Percentiles rank a stretch among this genome's conserved stretches.
Conservation (phyloP, 2,797 vertebrate genomes). For the Coranthus polyacanthus region DNA sequence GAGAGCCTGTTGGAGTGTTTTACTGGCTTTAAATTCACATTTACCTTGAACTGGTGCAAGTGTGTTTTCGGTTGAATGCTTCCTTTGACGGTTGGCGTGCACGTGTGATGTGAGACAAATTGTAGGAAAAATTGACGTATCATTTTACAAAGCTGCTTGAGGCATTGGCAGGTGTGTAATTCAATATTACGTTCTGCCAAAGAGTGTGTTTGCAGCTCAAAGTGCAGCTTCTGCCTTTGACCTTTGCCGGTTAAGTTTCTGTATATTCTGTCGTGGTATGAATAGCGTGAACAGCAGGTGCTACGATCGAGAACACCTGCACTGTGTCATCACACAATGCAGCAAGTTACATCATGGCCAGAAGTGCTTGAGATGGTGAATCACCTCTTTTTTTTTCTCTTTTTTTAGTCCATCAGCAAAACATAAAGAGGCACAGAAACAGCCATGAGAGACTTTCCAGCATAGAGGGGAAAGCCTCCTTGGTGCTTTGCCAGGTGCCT, state of each 20-base stretch:
- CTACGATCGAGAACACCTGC: constrained; percentile 12
- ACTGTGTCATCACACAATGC: constrained; percentile 29
- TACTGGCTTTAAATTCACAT: no score
- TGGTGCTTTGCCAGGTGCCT: constrained; percentile 23
- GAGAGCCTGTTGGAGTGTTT: no score
- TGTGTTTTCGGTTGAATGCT: no score
- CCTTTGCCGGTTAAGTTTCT: background rate
- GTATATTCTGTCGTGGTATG: no score
- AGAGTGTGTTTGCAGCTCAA: no score
- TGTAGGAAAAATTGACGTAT: no score
- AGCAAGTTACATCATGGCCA: constrained; percentile 43
- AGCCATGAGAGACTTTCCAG: background rate
- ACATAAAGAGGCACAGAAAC: background rate
- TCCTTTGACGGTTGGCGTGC: no score
- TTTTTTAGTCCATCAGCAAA: constrained; percentile 13
- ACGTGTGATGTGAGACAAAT: no score
- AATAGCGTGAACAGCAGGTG: background rate
- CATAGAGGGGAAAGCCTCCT: constrained; percentile 15
- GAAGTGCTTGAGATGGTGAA: constrained; percentile 19
- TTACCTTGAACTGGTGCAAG: no score
- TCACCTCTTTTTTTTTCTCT: constrained; percentile 16
- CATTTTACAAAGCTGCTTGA: no score
- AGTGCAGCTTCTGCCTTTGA: background rate
- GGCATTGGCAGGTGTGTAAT: no score
- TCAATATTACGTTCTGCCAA: no score